These are phyloP conservation scores for Helicoverpa assulta DNA, from an alignment of 2,888 invertebrate species.

Conservation along the genomic window DNA sequence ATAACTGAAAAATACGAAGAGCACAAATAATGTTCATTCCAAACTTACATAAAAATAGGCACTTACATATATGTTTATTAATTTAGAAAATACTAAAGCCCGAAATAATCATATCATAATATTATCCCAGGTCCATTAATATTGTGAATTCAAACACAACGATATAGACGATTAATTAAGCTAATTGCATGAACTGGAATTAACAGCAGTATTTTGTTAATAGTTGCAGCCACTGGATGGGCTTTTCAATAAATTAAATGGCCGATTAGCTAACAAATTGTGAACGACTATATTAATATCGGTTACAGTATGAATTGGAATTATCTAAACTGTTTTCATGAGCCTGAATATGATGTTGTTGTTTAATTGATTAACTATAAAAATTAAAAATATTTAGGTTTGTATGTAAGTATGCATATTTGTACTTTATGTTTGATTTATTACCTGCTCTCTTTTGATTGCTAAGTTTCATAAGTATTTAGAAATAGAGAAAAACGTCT, in stretches of 20 bases:
- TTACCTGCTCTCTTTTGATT: no score
- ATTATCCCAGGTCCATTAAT: neutral
- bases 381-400: neutral
- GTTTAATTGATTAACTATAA: neutral
- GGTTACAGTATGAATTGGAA: neutral
- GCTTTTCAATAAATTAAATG: neutral
- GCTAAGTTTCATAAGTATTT: no score
- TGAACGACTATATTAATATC: neutral
- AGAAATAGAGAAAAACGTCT: no score
- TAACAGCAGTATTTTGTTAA: neutral
- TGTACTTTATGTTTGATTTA: no score
- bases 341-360: neutral
- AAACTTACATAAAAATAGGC: no score
- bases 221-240: neutral
- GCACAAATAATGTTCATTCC: no score
- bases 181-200: neutral
- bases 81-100: neutral
- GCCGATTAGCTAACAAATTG: constrained; percentile 1
- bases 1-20: no score
- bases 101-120: neutral
- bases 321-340: neutral
- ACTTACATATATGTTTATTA: no score
- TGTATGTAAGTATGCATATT: neutral
- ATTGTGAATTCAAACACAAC: neutral
- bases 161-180: neutral